Evolutionary conservation across 2,888 invertebrate genomes (phyloP).

Genomic region (Aleiodes testaceus): DNA sequence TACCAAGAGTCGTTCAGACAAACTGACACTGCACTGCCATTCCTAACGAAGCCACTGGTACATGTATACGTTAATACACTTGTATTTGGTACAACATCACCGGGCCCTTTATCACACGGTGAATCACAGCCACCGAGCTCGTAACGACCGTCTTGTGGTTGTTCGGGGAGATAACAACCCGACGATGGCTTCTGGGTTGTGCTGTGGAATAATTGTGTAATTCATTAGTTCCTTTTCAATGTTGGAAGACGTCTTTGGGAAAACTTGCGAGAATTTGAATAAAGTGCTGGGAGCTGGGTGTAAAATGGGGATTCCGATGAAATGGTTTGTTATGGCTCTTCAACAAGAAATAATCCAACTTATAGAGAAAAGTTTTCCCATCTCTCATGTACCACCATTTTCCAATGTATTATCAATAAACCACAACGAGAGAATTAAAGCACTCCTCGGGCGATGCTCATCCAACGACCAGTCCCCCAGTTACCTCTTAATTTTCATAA

Average conservation of each 20-base stretch:
- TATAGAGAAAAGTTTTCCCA: no score
- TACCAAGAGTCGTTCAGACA: constrained; percentile 56
- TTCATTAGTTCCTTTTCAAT: no score
- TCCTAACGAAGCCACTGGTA: constrained; percentile 57
- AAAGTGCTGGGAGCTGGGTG: no score
- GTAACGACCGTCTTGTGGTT: constrained; percentile 52
- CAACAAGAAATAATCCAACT: no score
- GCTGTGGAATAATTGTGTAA: constrained; percentile 6
- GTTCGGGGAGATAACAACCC: constrained; percentile 55
- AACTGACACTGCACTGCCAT: constrained; percentile 53
- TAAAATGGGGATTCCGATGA: no score
- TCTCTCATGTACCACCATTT: no score
- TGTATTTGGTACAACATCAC: constrained; percentile 55
- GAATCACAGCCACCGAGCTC: constrained; percentile 47
- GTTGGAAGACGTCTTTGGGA: no score
- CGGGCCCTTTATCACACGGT: constrained; percentile 55
- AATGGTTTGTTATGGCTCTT: no score
- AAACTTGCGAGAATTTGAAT: no score
- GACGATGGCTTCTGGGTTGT: constrained; percentile 2
- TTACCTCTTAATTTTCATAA: background rate
- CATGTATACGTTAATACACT: constrained; percentile 60
- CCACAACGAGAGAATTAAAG: no score
- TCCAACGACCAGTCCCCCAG: background rate
- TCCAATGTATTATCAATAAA: no score
- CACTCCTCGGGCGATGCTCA: background rate